Conservation (phyloP, 2,113 vertebrate genomes). For the Oreocharis arfaki region DNA sequence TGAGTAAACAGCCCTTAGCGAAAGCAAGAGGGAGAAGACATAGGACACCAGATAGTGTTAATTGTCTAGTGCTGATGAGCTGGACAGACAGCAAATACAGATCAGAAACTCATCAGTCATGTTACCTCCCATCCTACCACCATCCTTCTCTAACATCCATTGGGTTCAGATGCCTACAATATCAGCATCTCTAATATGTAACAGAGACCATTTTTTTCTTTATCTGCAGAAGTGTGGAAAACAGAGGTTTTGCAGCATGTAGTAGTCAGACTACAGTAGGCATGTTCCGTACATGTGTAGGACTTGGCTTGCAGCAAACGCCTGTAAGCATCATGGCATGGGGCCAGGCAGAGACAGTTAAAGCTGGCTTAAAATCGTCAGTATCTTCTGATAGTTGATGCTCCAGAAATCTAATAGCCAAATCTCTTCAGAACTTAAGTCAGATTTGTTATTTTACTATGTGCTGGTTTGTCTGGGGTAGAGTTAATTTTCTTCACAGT, state of each 20-base stretch:
- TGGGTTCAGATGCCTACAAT: not conserved
- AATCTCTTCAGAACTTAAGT: not conserved
- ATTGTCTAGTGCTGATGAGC: not conserved
- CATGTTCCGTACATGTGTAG: accelerated
- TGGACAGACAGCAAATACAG: not conserved
- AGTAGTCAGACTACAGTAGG: not conserved
- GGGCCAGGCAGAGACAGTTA: not conserved
- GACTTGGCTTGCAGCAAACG: not conserved
- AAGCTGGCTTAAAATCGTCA: not conserved
- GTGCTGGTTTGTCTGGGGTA: not conserved
- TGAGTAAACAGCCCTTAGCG: not conserved
- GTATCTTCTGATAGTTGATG: not conserved
- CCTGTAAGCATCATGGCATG: not conserved
- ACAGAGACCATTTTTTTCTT: not conserved
- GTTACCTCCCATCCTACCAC: accelerated
- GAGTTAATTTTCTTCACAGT: not conserved
- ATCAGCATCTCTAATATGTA: not conserved
- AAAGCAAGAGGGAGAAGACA: not conserved
- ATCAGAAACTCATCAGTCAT: not conserved
- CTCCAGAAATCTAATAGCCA: not conserved
- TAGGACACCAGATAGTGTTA: accelerated
- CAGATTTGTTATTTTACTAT: not conserved
- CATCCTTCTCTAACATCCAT: not conserved
- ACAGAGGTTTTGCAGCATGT: not conserved
- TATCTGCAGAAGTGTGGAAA: not conserved